Base-by-base conservation (phyloP, 2,113 vertebrate species). In the Hystrix brachyura region DNA sequence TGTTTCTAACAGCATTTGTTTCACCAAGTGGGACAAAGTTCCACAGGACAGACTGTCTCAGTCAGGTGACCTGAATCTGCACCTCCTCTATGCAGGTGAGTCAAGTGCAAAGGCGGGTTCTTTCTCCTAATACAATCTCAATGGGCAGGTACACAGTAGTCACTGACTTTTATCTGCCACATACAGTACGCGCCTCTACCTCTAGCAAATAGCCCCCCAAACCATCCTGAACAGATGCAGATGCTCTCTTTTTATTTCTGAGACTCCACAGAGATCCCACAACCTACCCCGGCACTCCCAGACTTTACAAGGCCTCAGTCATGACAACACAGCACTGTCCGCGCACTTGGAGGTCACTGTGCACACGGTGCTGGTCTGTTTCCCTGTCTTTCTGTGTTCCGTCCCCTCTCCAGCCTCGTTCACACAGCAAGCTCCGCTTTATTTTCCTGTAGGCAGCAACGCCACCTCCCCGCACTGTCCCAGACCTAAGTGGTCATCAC, bases 331-430 rank as follows among this genome's bases (percentile, higher is more conserved):
- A 80, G 18, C 7, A 25, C 38, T 1, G n/a, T 23, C 43, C 48
- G n/a, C 27, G 38, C 34, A 62, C 18, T 23, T 10, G 3, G 43
- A 67, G 55, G 29, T 34, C 32, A 57, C 29, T 29, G 43, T 8
- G 23, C n/a, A 43, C 0, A 15, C 38, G 13, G 0, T 2, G 0
- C 59, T 34, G 19, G 46, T 18, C 46, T 0, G 0, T 11, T 51
- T 85, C 23, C 57, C 57, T 27, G 4, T 67, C 80, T 91, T 53
- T 62, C 46, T 67, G 27, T 3, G 0, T 14, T 1, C 48, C 55
- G 5, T 38, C 80, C 13, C 29, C 51, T 82, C 60, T 60, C 12
- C 25, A 8, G 14, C 65, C 43, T 27, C 59, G 18, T 48, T 57
- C 15, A 89, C 15, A 34, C 0, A 74, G 65, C 65, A 60, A 91